Evolutionary conservation across 2,888 invertebrate species (phyloP).

Genomic region (Macropis europaea): DNA sequence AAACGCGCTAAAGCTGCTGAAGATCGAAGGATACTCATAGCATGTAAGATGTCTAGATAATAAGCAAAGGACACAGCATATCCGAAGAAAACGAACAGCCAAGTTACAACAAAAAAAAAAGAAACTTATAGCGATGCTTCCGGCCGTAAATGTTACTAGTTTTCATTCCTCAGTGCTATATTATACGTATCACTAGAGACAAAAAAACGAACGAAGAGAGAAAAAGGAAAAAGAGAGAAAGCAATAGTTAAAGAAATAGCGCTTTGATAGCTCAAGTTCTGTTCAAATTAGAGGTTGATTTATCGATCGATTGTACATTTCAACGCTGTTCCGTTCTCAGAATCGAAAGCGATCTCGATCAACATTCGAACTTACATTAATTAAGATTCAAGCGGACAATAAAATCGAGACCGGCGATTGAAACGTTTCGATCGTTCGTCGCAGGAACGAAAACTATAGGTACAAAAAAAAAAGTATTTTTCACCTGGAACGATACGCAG

Average conservation of each 20-base stretch:
- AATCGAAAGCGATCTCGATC: slow-evolving; percentile 3
- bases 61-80: slow-evolving; percentile 58
- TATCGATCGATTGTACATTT: slow-evolving; percentile 2
- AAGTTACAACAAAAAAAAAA: too few relatives aligned
- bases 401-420: background rate
- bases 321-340: background rate
- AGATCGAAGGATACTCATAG: slow-evolving; percentile 58
- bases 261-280: slow-evolving; percentile 25
- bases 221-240: slow-evolving; percentile 23
- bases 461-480: slow-evolving; percentile 45
- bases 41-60: slow-evolving; percentile 56
- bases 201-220: background rate
- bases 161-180: slow-evolving; percentile 47
- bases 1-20: slow-evolving; percentile 16
- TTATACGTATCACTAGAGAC: slow-evolving; percentile 26
- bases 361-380: background rate
- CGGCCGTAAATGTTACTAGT: slow-evolving; percentile 63
- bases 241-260: slow-evolving; percentile 44
- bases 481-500: slow-evolving; percentile 25
- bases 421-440: slow-evolving; percentile 45
- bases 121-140: slow-evolving; percentile 59
- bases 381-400: background rate
- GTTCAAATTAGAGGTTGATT: slow-evolving; percentile 19
- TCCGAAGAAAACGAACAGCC: slow-evolving; percentile 51
- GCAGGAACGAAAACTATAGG: slow-evolving; percentile 37